A percentile compares a stretch with the other conserved stretches of the same genome.
phyloP scores from a whole-genome alignment of 2,113 vertebrate genomes.

The Eclectus roratus region DNA sequence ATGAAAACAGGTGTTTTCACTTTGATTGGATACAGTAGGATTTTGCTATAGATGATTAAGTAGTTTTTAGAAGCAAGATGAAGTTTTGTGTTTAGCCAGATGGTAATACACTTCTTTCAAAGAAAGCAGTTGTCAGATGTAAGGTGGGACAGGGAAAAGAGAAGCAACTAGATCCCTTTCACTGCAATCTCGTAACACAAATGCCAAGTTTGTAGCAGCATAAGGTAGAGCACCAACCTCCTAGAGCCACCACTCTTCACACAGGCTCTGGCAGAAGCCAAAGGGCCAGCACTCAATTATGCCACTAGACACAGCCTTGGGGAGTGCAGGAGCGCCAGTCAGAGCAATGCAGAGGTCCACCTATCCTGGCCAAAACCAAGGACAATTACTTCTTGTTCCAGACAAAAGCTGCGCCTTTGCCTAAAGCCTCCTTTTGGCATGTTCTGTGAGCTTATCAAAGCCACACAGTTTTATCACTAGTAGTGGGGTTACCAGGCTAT shows the following conservation, averaged over 20 bases:
- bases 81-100: background rate
- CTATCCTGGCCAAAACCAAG: background rate
- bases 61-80: background rate
- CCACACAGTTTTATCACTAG: background rate
- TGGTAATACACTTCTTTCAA: background rate
- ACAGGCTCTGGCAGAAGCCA: background rate
- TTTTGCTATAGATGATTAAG: background rate
- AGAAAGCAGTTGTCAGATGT: background rate
- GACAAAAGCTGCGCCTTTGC: background rate
- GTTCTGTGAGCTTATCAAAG: background rate
- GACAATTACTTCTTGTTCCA: background rate
- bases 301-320: background rate
- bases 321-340: background rate
- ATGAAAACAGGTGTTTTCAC: background rate
- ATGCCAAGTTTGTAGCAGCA: accelerated
- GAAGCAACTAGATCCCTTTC: background rate
- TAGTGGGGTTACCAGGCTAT: background rate
- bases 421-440: background rate
- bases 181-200: background rate
- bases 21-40: background rate
- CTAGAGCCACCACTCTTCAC: background rate
- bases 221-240: background rate
- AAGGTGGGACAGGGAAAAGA: background rate
- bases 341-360: background rate
- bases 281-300: background rate